Base-by-base conservation (phyloP, 2,113 vertebrate genomes). In the Epinephelus moara region DNA sequence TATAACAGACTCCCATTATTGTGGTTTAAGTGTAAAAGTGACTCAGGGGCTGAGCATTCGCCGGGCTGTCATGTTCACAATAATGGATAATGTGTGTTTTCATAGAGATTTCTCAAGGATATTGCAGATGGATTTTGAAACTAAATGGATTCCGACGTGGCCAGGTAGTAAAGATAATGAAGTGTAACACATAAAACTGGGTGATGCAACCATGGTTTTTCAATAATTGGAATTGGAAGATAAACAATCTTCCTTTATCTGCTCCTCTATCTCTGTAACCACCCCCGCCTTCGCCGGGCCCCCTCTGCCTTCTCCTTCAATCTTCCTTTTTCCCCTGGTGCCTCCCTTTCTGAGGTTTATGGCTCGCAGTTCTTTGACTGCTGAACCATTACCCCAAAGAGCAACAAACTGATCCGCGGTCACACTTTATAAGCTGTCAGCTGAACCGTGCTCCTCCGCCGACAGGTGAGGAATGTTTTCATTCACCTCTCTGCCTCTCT, bases 401-500 rank as follows among this genome's bases (percentile, higher is more conserved):
- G 85, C 90, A 89, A 88, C 89, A 90, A 90, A 89, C 88, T 75
- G 86, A 90, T 92, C 80, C 3, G 8, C 37, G 72, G 90, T 90
- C 88, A 91, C 90, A 92, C 84, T 90, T 93, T 90, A 90, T 89
- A 90, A 89, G 83, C 90, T 87, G 91, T 92, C 91, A 92, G 73
- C 74, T 85, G 79, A 91, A 91, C 79, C 80, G 23, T 72, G 80
- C 80, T 87, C 76, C 82, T 88, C 70, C 17, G 59, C 49, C 64
- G 87, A 90, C 89, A 91, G 85, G 89, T 93, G 90, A 93, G 88
- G 85, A 91, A 92, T 94, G 92, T 89, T 91, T 90, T 89, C 80
- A 73, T 87, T 91, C 88, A 89, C 75, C 72, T 82, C 70, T 68
- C 72, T 60, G 69, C 75, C 82, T 87, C 85, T 85, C 91, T 17